phyloP scores from a whole-genome alignment of 2,888 invertebrate species.

The Dorcus hopei region DNA sequence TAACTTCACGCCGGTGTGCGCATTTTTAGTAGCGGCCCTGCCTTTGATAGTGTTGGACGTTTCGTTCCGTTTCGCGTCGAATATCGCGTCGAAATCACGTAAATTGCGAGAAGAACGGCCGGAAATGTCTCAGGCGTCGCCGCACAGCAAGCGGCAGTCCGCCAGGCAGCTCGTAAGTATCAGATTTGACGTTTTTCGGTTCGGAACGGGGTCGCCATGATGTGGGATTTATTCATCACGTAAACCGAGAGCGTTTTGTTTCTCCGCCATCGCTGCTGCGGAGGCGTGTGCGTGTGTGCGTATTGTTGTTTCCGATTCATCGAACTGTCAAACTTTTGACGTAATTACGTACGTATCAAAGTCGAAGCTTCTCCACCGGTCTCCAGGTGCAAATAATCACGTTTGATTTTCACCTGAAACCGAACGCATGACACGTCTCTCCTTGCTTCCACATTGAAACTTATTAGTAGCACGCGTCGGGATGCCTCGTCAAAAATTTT shows the following conservation, averaged over 20 bases:
- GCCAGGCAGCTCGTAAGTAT: constrained; percentile 62
- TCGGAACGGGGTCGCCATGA: constrained; percentile 55
- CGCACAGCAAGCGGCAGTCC: constrained; percentile 58
- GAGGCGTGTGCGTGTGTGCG: neutral
- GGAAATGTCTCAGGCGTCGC: constrained; percentile 61
- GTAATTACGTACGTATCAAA: too few relatives aligned
- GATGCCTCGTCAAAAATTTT: too few relatives aligned
- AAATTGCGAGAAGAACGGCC: constrained; percentile 8
- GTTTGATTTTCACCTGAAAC: constrained; percentile 1
- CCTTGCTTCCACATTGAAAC: too few relatives aligned
- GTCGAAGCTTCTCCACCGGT: too few relatives aligned
- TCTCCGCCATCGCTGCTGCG: neutral
- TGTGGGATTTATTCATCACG: constrained; percentile 63
- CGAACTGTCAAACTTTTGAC: constrained; percentile 1
- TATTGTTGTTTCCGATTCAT: neutral
- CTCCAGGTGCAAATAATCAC: too few relatives aligned
- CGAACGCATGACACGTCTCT: neutral
- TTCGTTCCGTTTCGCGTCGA: constrained; percentile 23
- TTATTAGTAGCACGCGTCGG: too few relatives aligned
- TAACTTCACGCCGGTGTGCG: constrained; percentile 7
- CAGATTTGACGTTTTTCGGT: constrained; percentile 23
- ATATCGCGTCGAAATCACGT: constrained; percentile 31
- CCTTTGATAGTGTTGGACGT: constrained; percentile 39
- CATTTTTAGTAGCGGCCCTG: constrained; percentile 45
- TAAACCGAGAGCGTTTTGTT: constrained; percentile 41